These are phyloP conservation scores for Emys orbicularis DNA, from an alignment of 2,797 vertebrate genomes.

Conservation along the genomic window DNA sequence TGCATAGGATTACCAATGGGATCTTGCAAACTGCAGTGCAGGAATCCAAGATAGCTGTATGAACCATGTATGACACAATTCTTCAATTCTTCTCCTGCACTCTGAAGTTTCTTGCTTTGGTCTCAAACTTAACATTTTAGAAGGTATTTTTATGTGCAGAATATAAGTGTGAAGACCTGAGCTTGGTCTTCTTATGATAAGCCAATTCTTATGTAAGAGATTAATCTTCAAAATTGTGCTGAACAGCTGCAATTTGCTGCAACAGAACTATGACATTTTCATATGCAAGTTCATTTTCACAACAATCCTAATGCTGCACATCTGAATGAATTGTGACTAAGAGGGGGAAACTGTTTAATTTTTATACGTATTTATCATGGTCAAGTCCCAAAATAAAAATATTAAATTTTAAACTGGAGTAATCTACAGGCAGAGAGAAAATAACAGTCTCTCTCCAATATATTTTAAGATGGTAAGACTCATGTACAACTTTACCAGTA, in stretches of 20 bases:
- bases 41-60: neutral
- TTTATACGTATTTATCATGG: neutral
- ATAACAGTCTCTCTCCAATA: neutral
- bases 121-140: neutral
- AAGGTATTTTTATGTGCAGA: accelerated
- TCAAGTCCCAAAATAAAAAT: neutral
- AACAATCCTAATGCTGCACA: neutral
- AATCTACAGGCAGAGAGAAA: neutral
- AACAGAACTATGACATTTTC: neutral
- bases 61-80: neutral
- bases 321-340: neutral
- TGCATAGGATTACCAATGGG: accelerated
- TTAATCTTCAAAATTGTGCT: neutral
- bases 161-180: accelerated
- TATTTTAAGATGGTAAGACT: neutral
- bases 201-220: neutral
- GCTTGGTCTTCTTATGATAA: neutral
- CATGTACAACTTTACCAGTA: neutral
- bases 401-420: neutral
- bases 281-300: accelerated
- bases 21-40: neutral
- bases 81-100: neutral
- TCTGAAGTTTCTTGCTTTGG: neutral
- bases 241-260: neutral
- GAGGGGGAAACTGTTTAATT: neutral